Percentiles rank a stretch among this genome's conserved stretches.
These are phyloP conservation scores for Gymnoscelis rufifasciata DNA, from an alignment of 2,888 invertebrate species.

Conservation along the genomic window DNA sequence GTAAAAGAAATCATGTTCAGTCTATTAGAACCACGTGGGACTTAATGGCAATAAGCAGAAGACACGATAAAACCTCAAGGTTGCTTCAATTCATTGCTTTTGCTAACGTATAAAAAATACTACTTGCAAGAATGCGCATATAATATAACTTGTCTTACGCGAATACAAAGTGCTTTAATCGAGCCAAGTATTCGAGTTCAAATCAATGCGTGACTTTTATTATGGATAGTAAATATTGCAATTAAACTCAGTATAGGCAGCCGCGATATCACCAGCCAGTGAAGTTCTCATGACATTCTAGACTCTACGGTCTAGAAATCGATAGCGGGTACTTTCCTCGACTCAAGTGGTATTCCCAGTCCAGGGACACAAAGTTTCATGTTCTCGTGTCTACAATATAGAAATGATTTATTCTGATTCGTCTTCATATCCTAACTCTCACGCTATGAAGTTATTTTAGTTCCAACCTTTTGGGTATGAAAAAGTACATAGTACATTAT, in stretches of 20 bases:
- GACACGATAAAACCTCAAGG: slow-evolving; percentile 37
- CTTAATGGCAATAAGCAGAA: slow-evolving; percentile 25
- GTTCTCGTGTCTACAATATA: neutral
- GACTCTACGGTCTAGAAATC: slow-evolving; percentile 17
- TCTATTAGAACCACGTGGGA: slow-evolving; percentile 19
- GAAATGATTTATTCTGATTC: slow-evolving; percentile 2
- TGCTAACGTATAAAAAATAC: slow-evolving; percentile 20
- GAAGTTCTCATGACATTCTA: slow-evolving; percentile 11
- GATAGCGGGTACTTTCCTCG: slow-evolving; percentile 15
- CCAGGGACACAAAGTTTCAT: slow-evolving; percentile 8
- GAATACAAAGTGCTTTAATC: neutral
- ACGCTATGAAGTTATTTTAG: neutral
- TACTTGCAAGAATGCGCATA: slow-evolving; percentile 17
- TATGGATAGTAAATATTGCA: neutral
- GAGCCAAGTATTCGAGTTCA: neutral
- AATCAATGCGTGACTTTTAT: slow-evolving; percentile 4
- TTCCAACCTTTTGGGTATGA: too few species aligned
- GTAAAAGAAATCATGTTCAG: slow-evolving; percentile 33
- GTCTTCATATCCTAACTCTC: slow-evolving; percentile 7
- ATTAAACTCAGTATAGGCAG: slow-evolving; percentile 3
- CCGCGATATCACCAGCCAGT: slow-evolving; percentile 21
- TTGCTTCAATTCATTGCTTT: slow-evolving; percentile 38
- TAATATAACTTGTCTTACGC: slow-evolving; percentile 1
- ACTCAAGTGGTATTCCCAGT: slow-evolving; percentile 9
- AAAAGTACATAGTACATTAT: neutral